Base-by-base conservation (phyloP, 2,888 invertebrate species). In the Phymatocera aterrima region DNA sequence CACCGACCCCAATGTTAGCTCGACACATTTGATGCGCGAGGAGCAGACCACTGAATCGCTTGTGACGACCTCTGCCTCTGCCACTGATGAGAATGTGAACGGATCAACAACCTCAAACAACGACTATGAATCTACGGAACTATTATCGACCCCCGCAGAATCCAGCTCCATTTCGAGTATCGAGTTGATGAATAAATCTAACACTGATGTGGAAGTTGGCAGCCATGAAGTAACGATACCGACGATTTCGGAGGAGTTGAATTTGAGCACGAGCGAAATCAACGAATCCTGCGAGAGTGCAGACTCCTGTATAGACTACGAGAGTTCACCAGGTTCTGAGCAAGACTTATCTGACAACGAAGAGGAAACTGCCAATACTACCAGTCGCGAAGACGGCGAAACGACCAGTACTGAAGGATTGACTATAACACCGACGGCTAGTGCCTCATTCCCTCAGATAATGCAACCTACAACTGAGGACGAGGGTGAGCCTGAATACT, bases 1-100 rank as follows among this genome's bases (percentile, higher is more conserved):
- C 0, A 31, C 72, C 3, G 34, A 6, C 18, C 15, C 37, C 31
- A 15, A 18, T 15, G 72, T 2, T 51, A 51, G 31, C 12, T 46
- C 34, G 18, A 31, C 51, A 10, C 21, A 15, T 21, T 2, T 4
- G 1, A 18, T 34, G 34, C 18, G 21, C 24, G 24, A 68, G 21
- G 68, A 68, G 4, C 15, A 5, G 4, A 28, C 46, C 28, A 68
- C 68, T n/a, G 12, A 21, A 28, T 24, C 28, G 24, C 57, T 12
- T 31, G 46, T 46, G 5, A 48, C 46, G 5, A 57, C 77, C 1
- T 6, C 37, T 37, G 48, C 77, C 1, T 6, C 37, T 37, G 18
- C 77, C 10, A 8, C 70, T 12, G 24, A 24, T 21, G 68, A 79
- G 1, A 18, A 5, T 8, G 79, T 80, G 8, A n/a, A 78, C 18